Evolutionary conservation across 1,140 invertebrate genomes (phyloP).

Genomic region (Papilio polyxenes): DNA sequence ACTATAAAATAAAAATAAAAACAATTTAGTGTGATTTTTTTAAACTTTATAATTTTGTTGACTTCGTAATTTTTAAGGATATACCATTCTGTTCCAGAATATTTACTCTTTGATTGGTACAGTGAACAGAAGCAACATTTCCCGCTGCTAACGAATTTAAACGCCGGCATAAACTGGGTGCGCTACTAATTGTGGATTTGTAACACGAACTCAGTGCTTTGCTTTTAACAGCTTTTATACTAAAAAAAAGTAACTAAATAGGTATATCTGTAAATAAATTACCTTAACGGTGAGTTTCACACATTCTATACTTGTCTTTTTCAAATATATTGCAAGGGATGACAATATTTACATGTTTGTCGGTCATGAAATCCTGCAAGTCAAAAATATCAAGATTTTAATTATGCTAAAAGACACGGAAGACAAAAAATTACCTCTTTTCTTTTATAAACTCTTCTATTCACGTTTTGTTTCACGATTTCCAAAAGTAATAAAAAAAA

Average conservation of each 20-base stretch:
- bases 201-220: conserved; percentile 69
- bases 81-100: conserved; percentile 46
- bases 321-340: no score
- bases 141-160: conserved; percentile 76
- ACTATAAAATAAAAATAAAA: no score
- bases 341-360: no score
- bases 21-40: no score
- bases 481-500: not conserved
- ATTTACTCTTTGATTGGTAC: conserved; percentile 38
- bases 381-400: no score
- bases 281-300: not conserved
- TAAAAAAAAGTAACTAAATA: conserved; percentile 23
- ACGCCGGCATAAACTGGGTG: conserved; percentile 77
- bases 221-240: conserved; percentile 59
- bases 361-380: no score
- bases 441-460: conserved; percentile 27
- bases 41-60: no score
- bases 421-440: not conserved
- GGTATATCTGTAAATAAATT: not conserved
- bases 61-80: not conserved
- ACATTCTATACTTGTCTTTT: no score
- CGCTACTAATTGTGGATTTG: conserved; percentile 75
- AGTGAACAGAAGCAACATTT: conserved; percentile 67
- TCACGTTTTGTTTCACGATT: not conserved
- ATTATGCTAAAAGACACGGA: no score